Base-by-base conservation (phyloP, 2,888 invertebrate genomes). In the Baccha elongata region DNA sequence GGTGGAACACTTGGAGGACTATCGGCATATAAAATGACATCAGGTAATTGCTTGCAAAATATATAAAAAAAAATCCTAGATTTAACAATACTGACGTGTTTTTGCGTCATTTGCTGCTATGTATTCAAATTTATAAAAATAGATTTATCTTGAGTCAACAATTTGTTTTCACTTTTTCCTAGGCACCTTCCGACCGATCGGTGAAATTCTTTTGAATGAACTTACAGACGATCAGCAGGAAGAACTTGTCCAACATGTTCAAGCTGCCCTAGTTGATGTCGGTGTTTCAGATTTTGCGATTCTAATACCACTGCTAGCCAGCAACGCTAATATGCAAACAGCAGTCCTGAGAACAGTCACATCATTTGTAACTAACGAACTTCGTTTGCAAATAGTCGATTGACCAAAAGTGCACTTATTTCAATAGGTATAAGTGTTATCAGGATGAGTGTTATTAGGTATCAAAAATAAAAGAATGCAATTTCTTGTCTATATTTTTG, bases 1-100 rank as follows among this genome's bases (percentile, higher is more conserved):
- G 91, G 91, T 46, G 89, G 90, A 0, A 86, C 88, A 0, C 87
- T 88, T n/a, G 91, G 91, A 0, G 89, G 90, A 4, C 55, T 90
- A 0, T 85, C 87, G 3, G 90, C 90, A 0, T 89, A 88, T 52
- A 87, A 86, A 69, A 85, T 89, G 85, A 87, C 90, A 1, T 87
- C 87, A 74, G 89, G 90, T 90, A 50, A n/a, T n/a, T n/a, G n/a
- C n/a, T n/a, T n/a, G n/a, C n/a, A n/a, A n/a, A n/a, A n/a, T n/a
- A n/a, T n/a, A n/a, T n/a, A 23, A 52, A 32, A 11, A 44, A 46
- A 37, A 10, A 17, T 35, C 1, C 26, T 8, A 32, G 8, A 35
- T 23, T 13, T 3, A 19, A 23, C 58, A 29, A n/a, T 15, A 3
- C 19, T 74, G 64, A 69, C 74, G 69, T 80, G 68, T 35, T 40